Evolutionary conservation across 1,140 invertebrate genomes (phyloP).

Genomic region (Bilobella aurantiaca): DNA sequence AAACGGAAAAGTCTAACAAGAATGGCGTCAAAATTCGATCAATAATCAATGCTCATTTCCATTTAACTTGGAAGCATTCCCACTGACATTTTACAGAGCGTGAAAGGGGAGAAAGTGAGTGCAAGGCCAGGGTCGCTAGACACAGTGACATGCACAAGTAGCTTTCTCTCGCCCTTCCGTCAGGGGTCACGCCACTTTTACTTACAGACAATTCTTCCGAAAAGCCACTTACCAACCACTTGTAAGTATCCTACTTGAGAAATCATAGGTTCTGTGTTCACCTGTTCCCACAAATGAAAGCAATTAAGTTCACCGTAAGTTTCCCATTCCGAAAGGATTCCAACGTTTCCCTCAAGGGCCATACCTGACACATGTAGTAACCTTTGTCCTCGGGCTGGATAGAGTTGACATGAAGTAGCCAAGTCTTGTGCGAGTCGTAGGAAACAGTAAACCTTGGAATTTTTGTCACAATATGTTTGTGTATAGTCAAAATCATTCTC

Average conservation of each 20-base stretch:
- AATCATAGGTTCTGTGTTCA: conserved; percentile 93
- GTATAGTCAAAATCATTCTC: conserved; percentile 86
- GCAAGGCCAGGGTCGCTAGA: too few relatives aligned
- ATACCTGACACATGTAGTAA: conserved; percentile 34
- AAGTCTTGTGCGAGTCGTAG: conserved; percentile 82
- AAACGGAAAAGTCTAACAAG: neutral
- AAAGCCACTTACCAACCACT: conserved; percentile 67
- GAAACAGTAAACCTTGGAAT: conserved; percentile 77
- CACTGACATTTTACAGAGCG: too few relatives aligned
- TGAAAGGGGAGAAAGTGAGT: too few relatives aligned
- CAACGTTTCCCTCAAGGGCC: too few relatives aligned
- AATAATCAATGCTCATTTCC: conserved; percentile 15
- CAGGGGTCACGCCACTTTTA: too few relatives aligned
- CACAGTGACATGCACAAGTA: too few relatives aligned
- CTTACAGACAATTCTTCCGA: too few relatives aligned
- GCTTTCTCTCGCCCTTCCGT: too few relatives aligned
- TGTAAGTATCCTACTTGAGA: conserved; percentile 85
- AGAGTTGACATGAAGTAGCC: conserved; percentile 73
- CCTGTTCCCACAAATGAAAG: too few relatives aligned
- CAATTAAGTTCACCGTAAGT: too few relatives aligned
- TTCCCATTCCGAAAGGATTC: too few relatives aligned
- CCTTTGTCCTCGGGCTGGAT: conserved; percentile 80
- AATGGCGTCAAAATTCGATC: neutral
- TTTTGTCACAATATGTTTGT: conserved; percentile 76
- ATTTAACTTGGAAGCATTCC: neutral